Evolutionary conservation across 2,797 vertebrate genomes (phyloP).

Genomic region (Distichodus sexfasciatus): DNA sequence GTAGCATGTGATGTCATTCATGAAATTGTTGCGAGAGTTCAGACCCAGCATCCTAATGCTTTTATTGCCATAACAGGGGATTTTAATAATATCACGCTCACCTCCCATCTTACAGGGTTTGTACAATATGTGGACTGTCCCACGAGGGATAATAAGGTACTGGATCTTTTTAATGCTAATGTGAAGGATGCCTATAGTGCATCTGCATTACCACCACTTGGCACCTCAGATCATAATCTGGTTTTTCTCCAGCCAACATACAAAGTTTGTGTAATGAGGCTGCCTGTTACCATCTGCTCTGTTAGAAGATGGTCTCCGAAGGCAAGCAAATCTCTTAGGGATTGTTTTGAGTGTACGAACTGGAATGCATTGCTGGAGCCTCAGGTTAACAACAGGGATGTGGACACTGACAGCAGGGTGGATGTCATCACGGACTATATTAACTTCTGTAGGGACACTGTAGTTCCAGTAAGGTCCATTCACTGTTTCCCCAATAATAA

Average conservation of each 20-base stretch:
- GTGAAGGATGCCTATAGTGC: not conserved
- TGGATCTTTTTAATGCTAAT: not conserved
- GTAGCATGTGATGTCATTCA: not conserved
- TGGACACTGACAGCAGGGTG: not conserved
- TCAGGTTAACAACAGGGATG: too few relatives aligned
- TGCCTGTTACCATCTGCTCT: not conserved
- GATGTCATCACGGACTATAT: not conserved
- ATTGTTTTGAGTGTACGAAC: not conserved
- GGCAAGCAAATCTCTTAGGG: not conserved
- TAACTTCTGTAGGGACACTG: not conserved
- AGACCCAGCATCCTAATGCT: not conserved
- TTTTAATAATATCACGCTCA: not conserved
- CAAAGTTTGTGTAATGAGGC: not conserved
- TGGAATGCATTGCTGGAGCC: not conserved
- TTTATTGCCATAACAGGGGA: not conserved
- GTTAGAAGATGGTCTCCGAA: not conserved
- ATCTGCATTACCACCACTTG: not conserved
- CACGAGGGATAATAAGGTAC: not conserved
- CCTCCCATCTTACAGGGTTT: too few relatives aligned
- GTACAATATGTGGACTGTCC: too few relatives aligned
- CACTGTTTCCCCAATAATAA: not conserved
- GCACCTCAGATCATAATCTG: not conserved
- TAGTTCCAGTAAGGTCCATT: too few relatives aligned
- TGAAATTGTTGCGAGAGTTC: not conserved
- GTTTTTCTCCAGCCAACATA: not conserved